These are phyloP conservation scores for Smithornis capensis DNA, from an alignment of 2,113 vertebrate species.

Conservation along the genomic window DNA sequence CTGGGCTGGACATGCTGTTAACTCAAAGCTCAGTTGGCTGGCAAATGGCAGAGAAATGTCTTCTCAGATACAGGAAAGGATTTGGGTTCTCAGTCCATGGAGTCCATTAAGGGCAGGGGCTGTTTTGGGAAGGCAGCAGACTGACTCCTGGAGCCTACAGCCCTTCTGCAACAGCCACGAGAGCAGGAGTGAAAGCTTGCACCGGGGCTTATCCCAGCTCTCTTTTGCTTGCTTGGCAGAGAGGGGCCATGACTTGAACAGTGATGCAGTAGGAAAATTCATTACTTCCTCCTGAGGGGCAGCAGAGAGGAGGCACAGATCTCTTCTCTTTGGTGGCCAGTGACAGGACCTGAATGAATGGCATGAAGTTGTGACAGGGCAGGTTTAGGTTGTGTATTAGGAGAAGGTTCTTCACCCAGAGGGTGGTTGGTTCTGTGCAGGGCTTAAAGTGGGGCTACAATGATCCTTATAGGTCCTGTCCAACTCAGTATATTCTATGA, in stretches of 20 bases:
- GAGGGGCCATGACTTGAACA: background rate
- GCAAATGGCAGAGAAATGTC: background rate
- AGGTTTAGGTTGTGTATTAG: background rate
- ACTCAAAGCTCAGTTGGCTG: background rate
- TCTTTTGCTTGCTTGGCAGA: background rate
- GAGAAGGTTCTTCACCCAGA: background rate
- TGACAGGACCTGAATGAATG: rapidly evolving
- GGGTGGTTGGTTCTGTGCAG: background rate
- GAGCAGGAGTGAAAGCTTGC: background rate
- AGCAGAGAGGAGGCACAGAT: background rate
- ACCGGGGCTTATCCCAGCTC: background rate
- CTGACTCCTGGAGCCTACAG: background rate
- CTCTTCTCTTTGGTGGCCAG: background rate
- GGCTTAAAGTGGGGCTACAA: background rate
- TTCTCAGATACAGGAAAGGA: background rate
- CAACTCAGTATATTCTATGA: background rate
- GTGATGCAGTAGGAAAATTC: background rate
- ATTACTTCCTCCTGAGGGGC: background rate
- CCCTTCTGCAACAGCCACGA: background rate
- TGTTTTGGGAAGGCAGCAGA: background rate
- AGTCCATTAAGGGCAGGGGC: background rate
- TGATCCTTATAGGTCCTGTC: background rate
- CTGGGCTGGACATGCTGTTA: background rate
- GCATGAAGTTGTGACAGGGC: background rate
- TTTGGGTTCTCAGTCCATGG: background rate